A percentile compares a stretch with the other conserved stretches of the same genome.
These are phyloP conservation scores for Stomatorhinus walkeri DNA, from an alignment of 2,797 vertebrate genomes.

Conservation along the genomic window DNA sequence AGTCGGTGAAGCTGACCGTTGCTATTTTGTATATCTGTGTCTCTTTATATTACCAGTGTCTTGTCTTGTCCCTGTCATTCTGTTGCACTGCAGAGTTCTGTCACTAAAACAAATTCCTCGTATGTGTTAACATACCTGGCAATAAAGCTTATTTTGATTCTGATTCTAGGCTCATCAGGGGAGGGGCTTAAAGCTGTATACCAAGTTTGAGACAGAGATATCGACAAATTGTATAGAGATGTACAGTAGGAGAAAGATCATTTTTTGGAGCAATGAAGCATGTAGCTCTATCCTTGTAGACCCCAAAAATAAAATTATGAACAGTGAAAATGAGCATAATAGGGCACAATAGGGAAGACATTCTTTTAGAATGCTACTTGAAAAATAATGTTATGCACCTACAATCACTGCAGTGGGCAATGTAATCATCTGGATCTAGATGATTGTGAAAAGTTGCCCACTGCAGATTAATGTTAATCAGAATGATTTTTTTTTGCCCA, in stretches of 20 bases:
- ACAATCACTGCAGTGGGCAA: not conserved
- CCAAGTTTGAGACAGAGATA: not conserved
- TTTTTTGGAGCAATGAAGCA: not conserved
- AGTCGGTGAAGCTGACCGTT: not conserved
- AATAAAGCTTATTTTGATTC: too few relatives aligned
- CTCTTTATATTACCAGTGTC: too few relatives aligned
- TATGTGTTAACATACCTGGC: too few relatives aligned
- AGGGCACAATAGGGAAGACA: not conserved
- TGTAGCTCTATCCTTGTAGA: not conserved
- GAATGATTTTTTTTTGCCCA: not conserved
- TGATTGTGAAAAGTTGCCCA: not conserved
- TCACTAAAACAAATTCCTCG: too few relatives aligned
- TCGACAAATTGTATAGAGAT: not conserved
- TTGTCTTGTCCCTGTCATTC: too few relatives aligned
- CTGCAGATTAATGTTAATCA: not conserved
- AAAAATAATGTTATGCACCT: not conserved
- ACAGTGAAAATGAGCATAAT: not conserved
- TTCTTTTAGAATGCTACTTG: not conserved
- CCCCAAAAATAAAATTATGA: not conserved
- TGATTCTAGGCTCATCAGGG: not conserved
- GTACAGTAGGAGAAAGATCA: not conserved
- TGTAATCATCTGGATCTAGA: not conserved
- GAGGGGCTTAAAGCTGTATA: not conserved
- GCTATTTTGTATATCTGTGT: too few relatives aligned
- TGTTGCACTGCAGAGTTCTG: too few relatives aligned